Base-by-base conservation (phyloP, 2,888 invertebrate species). In the Acutogordius australiensis region DNA sequence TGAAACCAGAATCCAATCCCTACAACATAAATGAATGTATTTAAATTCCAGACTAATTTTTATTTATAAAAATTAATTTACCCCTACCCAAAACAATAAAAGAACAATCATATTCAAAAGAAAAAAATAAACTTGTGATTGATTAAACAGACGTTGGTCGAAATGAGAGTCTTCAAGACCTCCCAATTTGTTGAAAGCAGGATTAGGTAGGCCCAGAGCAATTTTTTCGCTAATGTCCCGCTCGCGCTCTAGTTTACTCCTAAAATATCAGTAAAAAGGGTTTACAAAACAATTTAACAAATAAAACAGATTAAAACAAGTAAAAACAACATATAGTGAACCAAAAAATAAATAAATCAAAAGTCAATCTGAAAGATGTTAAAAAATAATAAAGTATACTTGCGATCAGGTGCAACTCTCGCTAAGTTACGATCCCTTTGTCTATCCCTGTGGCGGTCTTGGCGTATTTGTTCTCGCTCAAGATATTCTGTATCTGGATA, bases 151-250 rank as follows among this genome's bases (percentile, higher is more conserved):
- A 30, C 97, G 75, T 69, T 90, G 87, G 73, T 99, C 97, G 70
- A 90, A 99, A 65, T 73, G 72, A 18, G 70, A 68, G 59, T 74
- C 74, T n/a, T 64, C 64, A 51, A 64, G 63, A 26, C 29, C 60
- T 69, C 84, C 80, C 0, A 80, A 78, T 67, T 88, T 90, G 51
- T 8, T 23, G 4, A 51, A 23, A 4, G 18, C 51, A 0, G 87
- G 81, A 64, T 70, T 71, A 0, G 94, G 94, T 73, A 94, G 73
- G 0, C 94, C 94, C 18, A 97, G 76, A 0, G 97, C 97, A 65
- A 97, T 94, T 74, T 94, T 88, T 69, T 99, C 97, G 4, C 88
- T 90, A 62, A 97, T 88, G 68, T 97, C 97, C 1, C 97, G 78
- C 67, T 83, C 83, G 45, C 82, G 78, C 66, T 84, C 84, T 61